phyloP scores from a whole-genome alignment of 2,113 vertebrate species.

The Sylvilagus bachmani region DNA sequence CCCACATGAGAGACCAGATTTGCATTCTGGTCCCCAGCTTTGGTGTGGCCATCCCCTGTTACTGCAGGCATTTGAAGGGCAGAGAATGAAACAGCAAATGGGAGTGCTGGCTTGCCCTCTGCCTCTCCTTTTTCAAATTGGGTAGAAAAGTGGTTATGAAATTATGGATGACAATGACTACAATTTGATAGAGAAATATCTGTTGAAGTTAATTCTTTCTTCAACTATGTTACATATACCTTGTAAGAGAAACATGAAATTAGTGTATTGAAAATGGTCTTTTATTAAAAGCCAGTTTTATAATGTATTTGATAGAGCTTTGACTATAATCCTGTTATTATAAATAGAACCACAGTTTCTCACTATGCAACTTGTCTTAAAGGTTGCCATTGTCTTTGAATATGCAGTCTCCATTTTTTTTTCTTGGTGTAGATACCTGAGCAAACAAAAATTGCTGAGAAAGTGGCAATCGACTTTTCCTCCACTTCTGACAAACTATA shows the following conservation, averaged over 20 bases:
- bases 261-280: not conserved
- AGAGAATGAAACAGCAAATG: too few relatives aligned
- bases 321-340: not conserved
- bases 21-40: too few relatives aligned
- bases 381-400: not conserved
- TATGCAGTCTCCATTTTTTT: not conserved
- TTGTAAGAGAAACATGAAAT: not conserved
- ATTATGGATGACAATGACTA: not conserved
- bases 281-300: not conserved
- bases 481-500: not conserved
- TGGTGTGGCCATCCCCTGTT: too few relatives aligned
- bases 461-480: not conserved
- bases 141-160: not conserved
- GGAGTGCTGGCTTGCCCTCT: too few relatives aligned
- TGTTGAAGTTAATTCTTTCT: not conserved
- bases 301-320: not conserved
- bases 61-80: too few relatives aligned
- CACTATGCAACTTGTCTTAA: not conserved
- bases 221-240: not conserved
- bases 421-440: conserved; percentile 17
- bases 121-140: too few relatives aligned
- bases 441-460: not conserved
- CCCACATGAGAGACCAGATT: too few relatives aligned
- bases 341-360: not conserved
- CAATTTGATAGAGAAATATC: conserved; percentile 9